These are phyloP conservation scores for Euschistus heros DNA, from an alignment of 1,140 invertebrate species.

Conservation along the genomic window DNA sequence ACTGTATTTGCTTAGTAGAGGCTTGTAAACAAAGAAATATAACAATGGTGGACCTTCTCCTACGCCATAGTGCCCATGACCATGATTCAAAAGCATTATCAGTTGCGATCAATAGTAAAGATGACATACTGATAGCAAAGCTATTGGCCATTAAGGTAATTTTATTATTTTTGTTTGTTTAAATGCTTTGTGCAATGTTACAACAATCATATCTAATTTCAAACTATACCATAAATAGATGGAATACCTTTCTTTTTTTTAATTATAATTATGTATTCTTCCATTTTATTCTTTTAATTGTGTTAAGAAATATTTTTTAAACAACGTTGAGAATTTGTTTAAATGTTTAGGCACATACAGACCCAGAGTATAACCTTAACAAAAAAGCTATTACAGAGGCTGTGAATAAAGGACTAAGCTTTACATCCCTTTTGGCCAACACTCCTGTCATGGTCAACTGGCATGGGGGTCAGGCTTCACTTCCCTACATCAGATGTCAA, in stretches of 20 bases:
- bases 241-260: too few species aligned
- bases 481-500: constrained; percentile 56
- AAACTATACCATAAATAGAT: too few species aligned
- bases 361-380: constrained; percentile 79
- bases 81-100: constrained; percentile 70
- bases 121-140: constrained; percentile 61
- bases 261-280: too few species aligned
- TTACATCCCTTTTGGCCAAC: constrained; percentile 71
- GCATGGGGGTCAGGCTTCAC: constrained; percentile 65
- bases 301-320: too few species aligned
- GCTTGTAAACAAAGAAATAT: constrained; percentile 56
- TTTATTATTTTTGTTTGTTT: constrained; percentile 29
- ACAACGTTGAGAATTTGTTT: too few species aligned
- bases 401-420: constrained; percentile 51
- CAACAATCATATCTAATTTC: too few species aligned
- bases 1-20: constrained; percentile 49
- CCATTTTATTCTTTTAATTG: too few species aligned
- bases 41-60: constrained; percentile 58
- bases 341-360: constrained; percentile 51
- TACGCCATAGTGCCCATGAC: constrained; percentile 79
- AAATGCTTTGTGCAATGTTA: too few species aligned
- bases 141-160: constrained; percentile 61
- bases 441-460: constrained; percentile 88
- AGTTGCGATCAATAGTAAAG: constrained; percentile 49
- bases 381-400: constrained; percentile 68